Conservation (phyloP, 2,888 invertebrate species). For the Cephus sareptanus region DNA sequence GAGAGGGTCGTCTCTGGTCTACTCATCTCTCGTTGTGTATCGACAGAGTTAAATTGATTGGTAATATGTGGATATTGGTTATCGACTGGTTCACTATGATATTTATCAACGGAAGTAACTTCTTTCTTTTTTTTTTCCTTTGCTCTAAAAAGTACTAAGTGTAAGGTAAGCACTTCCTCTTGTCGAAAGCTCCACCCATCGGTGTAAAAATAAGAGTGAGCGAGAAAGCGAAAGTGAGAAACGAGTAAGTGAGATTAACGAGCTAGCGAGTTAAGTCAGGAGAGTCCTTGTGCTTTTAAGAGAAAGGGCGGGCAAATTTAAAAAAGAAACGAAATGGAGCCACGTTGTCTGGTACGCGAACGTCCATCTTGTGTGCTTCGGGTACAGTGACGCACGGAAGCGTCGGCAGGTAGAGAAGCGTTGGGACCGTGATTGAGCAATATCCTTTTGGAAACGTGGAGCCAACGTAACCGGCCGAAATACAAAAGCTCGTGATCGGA, state of each 20-base stretch:
- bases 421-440: slow-evolving; percentile 13
- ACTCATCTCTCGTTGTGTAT: slow-evolving; percentile 28
- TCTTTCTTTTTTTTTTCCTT: slow-evolving; percentile 42
- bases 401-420: not conserved
- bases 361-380: not conserved
- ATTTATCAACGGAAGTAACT: slow-evolving; percentile 46
- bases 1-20: slow-evolving; percentile 28
- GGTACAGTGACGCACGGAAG: not conserved
- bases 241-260: not conserved
- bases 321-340: too few species aligned
- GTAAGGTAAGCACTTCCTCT: not conserved
- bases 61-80: slow-evolving; percentile 44
- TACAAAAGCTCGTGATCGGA: slow-evolving; percentile 23
- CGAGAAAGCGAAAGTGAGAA: not conserved
- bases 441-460: slow-evolving; percentile 28
- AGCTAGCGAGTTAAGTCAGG: not conserved
- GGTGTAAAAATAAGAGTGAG: not conserved
- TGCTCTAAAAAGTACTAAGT: not conserved
- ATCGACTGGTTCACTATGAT: slow-evolving; percentile 39
- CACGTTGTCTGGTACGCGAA: not conserved
- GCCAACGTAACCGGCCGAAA: slow-evolving; percentile 7
- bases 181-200: not conserved
- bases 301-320: not conserved
- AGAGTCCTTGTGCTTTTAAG: not conserved
- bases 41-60: slow-evolving; percentile 50